Conservation (phyloP, 2,113 vertebrate species). For the Gadus chalcogrammus region DNA sequence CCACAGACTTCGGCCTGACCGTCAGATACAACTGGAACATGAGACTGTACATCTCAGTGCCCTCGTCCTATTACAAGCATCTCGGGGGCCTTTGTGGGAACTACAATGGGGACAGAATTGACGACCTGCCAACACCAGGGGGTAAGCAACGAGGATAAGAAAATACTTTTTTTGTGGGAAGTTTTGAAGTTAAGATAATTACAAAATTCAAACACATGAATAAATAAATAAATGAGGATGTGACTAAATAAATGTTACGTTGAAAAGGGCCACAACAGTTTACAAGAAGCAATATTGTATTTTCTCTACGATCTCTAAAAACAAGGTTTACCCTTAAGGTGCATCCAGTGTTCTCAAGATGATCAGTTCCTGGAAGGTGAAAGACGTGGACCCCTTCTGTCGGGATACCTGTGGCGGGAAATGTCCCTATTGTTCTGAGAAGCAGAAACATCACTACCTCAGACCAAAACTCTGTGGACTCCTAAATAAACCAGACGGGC, state of each 20-base stretch:
- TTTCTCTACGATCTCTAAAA: too few species aligned
- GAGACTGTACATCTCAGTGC: conserved; percentile 50
- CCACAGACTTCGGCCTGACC: conserved; percentile 49
- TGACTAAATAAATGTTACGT: too few species aligned
- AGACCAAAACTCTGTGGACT: conserved; percentile 27
- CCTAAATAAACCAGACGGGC: conserved; percentile 39
- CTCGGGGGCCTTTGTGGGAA: conserved; percentile 68
- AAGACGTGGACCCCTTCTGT: conserved; percentile 38
- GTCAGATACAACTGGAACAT: conserved; percentile 64
- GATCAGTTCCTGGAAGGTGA: conserved; percentile 42
- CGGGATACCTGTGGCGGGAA: conserved; percentile 35
- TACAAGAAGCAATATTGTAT: too few species aligned
- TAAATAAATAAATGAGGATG: too few species aligned
- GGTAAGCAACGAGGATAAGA: conserved; percentile 5
- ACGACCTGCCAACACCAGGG: conserved; percentile 38
- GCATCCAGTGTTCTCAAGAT: conserved; percentile 24
- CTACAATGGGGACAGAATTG: conserved; percentile 51
- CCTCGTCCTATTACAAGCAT: conserved; percentile 46
- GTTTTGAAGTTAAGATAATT: neutral
- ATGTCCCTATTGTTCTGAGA: conserved; percentile 24
- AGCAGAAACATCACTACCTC: conserved; percentile 16
- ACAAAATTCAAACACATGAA: neutral
- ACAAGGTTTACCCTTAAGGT: neutral
- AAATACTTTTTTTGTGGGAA: neutral
- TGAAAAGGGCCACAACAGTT: too few species aligned